phyloP scores from a whole-genome alignment of 2,113 vertebrate species.

The Rutilus rutilus region DNA sequence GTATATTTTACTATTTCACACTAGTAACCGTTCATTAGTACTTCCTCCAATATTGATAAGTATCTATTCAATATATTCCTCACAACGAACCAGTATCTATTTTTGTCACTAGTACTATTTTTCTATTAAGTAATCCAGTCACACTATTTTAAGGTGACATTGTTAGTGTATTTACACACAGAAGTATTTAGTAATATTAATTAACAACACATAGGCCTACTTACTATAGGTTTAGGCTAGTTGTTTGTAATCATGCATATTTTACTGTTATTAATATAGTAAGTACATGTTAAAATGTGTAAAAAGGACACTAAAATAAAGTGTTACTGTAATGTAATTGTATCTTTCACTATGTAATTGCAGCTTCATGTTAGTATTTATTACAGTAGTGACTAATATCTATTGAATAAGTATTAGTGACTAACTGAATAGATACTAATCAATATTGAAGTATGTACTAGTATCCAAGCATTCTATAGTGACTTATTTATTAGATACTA shows the following conservation, averaged over 20 bases:
- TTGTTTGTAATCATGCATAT: background rate
- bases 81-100: no score
- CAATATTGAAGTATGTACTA: no score
- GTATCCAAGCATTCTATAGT: background rate
- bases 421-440: no score
- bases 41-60: background rate
- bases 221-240: background rate
- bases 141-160: no score
- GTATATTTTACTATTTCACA: background rate
- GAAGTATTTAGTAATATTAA: background rate
- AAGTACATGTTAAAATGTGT: background rate
- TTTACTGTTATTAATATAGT: background rate
- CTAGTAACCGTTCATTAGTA: background rate
- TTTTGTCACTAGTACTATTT: no score
- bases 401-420: background rate
- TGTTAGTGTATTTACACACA: no score
- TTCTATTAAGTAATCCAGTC: no score
- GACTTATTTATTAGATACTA: background rate
- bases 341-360: background rate
- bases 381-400: background rate
- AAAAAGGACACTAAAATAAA: no score
- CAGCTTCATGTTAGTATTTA: background rate
- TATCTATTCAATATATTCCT: no score
- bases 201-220: background rate
- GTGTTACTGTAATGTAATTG: background rate